These are phyloP conservation scores for Ichneumoninae sp. DNA, from an alignment of 2,888 invertebrate species.

Conservation along the genomic window DNA sequence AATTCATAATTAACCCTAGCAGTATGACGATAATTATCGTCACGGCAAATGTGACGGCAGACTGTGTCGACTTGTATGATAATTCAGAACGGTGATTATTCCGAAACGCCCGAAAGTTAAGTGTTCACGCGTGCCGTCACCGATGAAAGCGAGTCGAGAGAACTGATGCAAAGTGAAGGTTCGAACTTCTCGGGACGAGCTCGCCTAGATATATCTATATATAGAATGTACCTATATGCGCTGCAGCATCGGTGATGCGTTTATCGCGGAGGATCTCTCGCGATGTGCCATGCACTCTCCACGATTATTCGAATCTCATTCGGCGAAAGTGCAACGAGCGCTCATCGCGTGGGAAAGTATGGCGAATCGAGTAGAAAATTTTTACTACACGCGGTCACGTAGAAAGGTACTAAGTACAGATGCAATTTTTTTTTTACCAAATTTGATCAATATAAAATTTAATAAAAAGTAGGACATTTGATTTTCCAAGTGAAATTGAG, in stretches of 20 bases:
- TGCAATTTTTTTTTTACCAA: not conserved
- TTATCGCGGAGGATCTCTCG: slow-evolving; percentile 17
- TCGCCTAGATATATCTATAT: not conserved
- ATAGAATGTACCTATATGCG: not conserved
- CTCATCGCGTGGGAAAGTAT: slow-evolving; percentile 52
- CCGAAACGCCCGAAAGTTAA: slow-evolving; percentile 17
- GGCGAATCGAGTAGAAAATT: slow-evolving; percentile 39
- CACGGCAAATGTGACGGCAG: not conserved
- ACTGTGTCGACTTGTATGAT: not conserved
- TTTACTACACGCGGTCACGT: slow-evolving; percentile 8
- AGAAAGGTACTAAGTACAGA: slow-evolving; percentile 1
- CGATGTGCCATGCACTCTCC: slow-evolving; percentile 23
- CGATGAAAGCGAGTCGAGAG: slow-evolving; percentile 4
- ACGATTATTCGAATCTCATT: slow-evolving; percentile 39
- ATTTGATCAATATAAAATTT: not conserved
- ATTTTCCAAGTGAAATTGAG: not conserved
- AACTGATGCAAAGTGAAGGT: slow-evolving; percentile 9
- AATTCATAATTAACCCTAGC: not conserved
- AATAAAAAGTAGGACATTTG: not conserved
- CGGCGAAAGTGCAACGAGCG: slow-evolving; percentile 48
- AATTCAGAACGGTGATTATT: slow-evolving; percentile 7
- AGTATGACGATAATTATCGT: slow-evolving; percentile 1
- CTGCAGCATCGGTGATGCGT: slow-evolving; percentile 3
- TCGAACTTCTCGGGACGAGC: slow-evolving; percentile 10
- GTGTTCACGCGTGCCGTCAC: slow-evolving; percentile 20